Percentiles rank a stretch among this genome's conserved stretches.
Evolutionary conservation across 2,888 invertebrate genomes (phyloP).

Genomic region (Anthophora plumipes): DNA sequence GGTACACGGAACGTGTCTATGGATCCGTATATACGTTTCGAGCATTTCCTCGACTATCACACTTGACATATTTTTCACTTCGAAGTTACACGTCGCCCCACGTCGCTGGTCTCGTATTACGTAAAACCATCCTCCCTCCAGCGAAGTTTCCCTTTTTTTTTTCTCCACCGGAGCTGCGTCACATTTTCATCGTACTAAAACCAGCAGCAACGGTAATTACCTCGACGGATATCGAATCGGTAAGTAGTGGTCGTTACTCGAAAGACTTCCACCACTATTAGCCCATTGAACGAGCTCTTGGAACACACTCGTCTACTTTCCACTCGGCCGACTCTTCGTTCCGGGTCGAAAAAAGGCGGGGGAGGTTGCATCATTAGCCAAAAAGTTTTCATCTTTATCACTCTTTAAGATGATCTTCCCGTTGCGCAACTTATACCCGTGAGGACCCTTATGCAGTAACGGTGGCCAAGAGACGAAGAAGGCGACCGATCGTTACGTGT

Average conservation of each 20-base stretch:
- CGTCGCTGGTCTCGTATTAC: not conserved
- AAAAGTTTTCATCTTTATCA: constrained; percentile 70
- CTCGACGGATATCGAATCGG: constrained; percentile 37
- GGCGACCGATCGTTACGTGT: constrained; percentile 60
- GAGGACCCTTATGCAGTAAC: constrained; percentile 43
- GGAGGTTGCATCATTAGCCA: constrained; percentile 65
- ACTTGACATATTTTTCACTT: constrained; percentile 1
- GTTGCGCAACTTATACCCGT: constrained; percentile 59
- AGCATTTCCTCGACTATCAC: not conserved
- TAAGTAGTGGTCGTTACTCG: constrained; percentile 47
- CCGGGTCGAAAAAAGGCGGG: constrained; percentile 25
- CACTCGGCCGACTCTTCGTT: constrained; percentile 31
- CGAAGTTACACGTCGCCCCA: not conserved
- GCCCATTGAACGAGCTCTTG: constrained; percentile 42
- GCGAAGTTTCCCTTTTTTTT: too few relatives aligned
- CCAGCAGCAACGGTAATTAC: constrained; percentile 24
- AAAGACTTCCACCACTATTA: constrained; percentile 45
- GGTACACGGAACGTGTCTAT: too few relatives aligned
- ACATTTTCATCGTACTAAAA: constrained; percentile 25
- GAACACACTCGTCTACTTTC: constrained; percentile 45
- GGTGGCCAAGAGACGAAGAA: constrained; percentile 43
- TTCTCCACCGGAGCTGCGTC: constrained; percentile 5
- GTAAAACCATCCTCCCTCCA: not conserved
- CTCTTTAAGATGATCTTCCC: constrained; percentile 57
- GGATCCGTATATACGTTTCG: too few relatives aligned